Evolutionary conservation across 2,888 invertebrate genomes (phyloP).

Genomic region (Sinodicranocentrus sp.): DNA sequence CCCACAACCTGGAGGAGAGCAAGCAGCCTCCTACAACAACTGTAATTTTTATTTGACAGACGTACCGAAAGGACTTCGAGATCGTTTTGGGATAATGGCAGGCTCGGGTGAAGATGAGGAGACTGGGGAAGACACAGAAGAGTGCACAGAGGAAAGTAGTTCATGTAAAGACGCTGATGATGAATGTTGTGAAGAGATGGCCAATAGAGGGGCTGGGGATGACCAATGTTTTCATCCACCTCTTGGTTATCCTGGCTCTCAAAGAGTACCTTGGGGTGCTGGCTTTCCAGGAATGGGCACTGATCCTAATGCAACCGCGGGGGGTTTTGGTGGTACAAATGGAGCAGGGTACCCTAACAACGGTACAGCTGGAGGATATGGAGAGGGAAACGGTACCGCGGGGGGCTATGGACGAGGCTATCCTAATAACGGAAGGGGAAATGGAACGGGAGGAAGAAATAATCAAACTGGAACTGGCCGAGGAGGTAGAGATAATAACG

Average conservation of each 20-base stretch:
- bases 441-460: neutral
- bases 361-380: neutral
- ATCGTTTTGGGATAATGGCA: constrained; percentile 33
- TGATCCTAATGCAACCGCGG: neutral
- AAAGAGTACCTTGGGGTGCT: constrained; percentile 46
- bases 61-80: constrained; percentile 55
- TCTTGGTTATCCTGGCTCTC: constrained; percentile 42
- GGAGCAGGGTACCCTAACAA: neutral
- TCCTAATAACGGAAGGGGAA: neutral
- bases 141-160: constrained; percentile 19
- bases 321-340: neutral
- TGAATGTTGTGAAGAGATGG: neutral
- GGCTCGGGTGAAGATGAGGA: neutral
- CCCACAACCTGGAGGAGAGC: constrained; percentile 19
- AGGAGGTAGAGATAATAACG: neutral
- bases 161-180: constrained; percentile 1
- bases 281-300: neutral
- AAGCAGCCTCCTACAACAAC: constrained; percentile 69
- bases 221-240: constrained; percentile 62
- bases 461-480: neutral
- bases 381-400: neutral
- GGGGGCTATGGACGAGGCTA: neutral
- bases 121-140: constrained; percentile 31
- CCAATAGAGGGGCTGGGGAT: constrained; percentile 63
- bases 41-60: constrained; percentile 71